Percentiles rank a stretch among this genome's conserved stretches.
phyloP scores from a whole-genome alignment of 1,140 invertebrate species.

The Helicoverpa zea region DNA sequence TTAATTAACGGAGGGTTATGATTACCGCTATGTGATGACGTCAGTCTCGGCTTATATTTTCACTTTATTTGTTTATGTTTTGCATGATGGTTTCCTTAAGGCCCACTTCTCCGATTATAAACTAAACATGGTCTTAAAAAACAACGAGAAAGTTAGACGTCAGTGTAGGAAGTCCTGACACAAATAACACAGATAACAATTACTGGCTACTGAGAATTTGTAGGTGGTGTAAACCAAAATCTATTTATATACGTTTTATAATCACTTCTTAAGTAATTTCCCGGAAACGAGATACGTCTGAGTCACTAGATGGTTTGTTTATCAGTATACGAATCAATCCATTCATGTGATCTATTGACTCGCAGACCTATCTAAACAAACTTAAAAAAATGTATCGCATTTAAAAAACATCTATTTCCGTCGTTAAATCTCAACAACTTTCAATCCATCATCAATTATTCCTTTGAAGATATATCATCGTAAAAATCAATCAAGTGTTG shows the following conservation, averaged over 20 bases:
- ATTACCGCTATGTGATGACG: slow-evolving; percentile 25
- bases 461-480: slow-evolving; percentile 10
- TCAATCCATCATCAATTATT: slow-evolving; percentile 6
- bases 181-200: background rate
- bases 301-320: slow-evolving; percentile 30
- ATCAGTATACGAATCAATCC: slow-evolving; percentile 27
- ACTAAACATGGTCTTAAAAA: slow-evolving; percentile 16
- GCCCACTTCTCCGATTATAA: background rate
- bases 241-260: slow-evolving; percentile 15
- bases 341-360: slow-evolving; percentile 30
- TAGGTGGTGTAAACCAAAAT: background rate
- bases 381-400: slow-evolving; percentile 24
- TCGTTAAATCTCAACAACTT: slow-evolving; percentile 3
- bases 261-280: slow-evolving; percentile 20
- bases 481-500: background rate
- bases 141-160: slow-evolving; percentile 1
- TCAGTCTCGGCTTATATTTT: slow-evolving; percentile 21
- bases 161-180: background rate
- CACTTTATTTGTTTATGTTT: slow-evolving; percentile 25
- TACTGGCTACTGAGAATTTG: background rate
- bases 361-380: slow-evolving; percentile 22
- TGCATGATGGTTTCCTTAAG: slow-evolving; percentile 32
- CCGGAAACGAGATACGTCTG: background rate
- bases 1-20: slow-evolving; percentile 6
- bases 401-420: slow-evolving; percentile 2